Evolutionary conservation across 2,113 vertebrate genomes (phyloP).

Genomic region (Laticauda laticaudata): DNA sequence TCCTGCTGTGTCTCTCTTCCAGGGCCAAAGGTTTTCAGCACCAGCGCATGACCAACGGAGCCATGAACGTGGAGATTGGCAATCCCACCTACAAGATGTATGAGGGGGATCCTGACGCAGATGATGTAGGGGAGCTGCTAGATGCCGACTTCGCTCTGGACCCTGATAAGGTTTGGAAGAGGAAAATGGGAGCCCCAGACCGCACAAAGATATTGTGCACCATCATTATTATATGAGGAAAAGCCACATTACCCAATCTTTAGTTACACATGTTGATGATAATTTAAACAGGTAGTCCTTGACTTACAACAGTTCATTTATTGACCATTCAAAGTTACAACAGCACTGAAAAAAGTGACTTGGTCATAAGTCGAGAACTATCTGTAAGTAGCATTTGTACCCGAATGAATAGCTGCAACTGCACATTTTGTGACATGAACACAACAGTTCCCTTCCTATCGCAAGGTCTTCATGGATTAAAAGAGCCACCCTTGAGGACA

Average conservation of each 20-base stretch:
- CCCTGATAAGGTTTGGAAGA: conserved; percentile 85
- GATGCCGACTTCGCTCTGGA: conserved; percentile 92
- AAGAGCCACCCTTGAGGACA: not conserved
- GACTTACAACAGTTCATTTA: not conserved
- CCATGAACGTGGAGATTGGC: conserved; percentile 97
- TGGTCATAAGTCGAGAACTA: not conserved
- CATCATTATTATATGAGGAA: not conserved
- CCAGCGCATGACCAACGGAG: conserved; percentile 94
- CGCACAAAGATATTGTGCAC: not conserved
- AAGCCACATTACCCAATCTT: not conserved
- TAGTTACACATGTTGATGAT: not conserved
- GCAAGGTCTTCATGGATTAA: not conserved
- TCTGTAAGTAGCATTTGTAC: not conserved
- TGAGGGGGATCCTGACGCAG: conserved; percentile 87
- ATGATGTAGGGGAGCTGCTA: conserved; percentile 90
- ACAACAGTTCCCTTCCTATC: not conserved
- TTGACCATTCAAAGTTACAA: not conserved
- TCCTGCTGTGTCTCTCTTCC: not conserved
- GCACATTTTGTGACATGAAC: not conserved
- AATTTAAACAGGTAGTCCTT: not conserved
- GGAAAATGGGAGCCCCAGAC: not conserved
- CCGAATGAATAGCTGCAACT: not conserved
- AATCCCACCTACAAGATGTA: conserved; percentile 98
- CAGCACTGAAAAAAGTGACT: not conserved
- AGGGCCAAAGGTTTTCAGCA: conserved; percentile 98